Base-by-base conservation (phyloP, 2,797 vertebrate species). In the Acanthornis magna region DNA sequence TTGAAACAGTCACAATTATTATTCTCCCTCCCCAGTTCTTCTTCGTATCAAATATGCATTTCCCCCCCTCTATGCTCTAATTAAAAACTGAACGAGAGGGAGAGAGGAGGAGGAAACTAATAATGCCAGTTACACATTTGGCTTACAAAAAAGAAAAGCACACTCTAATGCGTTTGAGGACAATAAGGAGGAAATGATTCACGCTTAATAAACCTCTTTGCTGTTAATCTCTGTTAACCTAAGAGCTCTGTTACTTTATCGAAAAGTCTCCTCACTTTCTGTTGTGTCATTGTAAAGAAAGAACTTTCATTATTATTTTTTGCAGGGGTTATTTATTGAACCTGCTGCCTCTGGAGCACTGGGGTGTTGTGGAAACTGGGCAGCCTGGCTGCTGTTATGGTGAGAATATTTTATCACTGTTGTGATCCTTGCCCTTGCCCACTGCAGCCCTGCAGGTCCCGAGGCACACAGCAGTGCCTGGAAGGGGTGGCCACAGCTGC, bases 131-230 rank as follows among this genome's bases (percentile, higher is more conserved):
- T 94, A 85, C 76, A 94, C 68, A 67, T 92, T 95, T 95, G 94
- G 90, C 96, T 94, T 53, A 54, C 50, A 61, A 50, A 96, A 88
- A 79, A 75, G 90, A 43, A 85, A 82, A 92, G 87, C 70, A 72
- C 79, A 65, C 90, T 76, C 54, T 78, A 94, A 95, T 96, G 93
- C 16, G 1, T 93, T 79, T 67, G 85, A 90, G 90, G 91, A 96
- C 96, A 94, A 72, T 96, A 92, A 95, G 77, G 80, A 89, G 94
- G 92, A 96, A 96, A 95, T 97, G 85, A 96, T 96, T 95, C 96
- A 97, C 4, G 11, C 80, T 93, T 94, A 96, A 95, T 96, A 96
- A 96, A 94, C 65, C 79, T 92, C 67, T 79, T 88, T 92, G 72
- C 82, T 89, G 68, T 95, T 94, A 95, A 96, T 96, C 83, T 95